A percentile compares a stretch with the other conserved stretches of the same genome.
Evolutionary conservation across 1,140 invertebrate species (phyloP).

Genomic region (Cyphomyrmex costatus): DNA sequence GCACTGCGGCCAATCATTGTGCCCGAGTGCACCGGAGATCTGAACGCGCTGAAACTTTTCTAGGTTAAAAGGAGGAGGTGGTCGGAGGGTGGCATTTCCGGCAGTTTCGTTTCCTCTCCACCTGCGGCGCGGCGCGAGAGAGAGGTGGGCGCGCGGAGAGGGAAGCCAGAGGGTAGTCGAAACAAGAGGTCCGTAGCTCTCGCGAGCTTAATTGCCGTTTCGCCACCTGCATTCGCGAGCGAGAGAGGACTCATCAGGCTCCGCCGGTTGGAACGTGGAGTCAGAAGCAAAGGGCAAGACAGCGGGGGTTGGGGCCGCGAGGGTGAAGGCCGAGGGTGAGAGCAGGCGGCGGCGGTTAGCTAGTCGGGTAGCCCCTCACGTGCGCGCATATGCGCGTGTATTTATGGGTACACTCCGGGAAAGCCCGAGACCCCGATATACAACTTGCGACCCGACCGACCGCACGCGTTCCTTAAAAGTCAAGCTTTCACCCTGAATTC

Average conservation of each 20-base stretch:
- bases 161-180: conserved; percentile 1
- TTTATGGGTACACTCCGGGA: conserved; percentile 49
- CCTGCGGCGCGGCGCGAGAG: background rate
- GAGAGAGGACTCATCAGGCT: conserved; percentile 43
- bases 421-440: conserved; percentile 20
- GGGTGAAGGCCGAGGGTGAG: conserved; percentile 8
- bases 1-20: conserved; percentile 23
- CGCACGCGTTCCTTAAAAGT: conserved; percentile 51
- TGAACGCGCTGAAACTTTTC: conserved; percentile 58
- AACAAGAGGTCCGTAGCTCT: conserved; percentile 43
- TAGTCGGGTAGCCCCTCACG: conserved; percentile 20
- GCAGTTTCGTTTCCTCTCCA: conserved; percentile 63
- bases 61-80: conserved; percentile 36
- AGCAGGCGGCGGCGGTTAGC: conserved; percentile 38
- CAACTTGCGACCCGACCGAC: conserved; percentile 21
- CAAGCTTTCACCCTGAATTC: conserved; percentile 33
- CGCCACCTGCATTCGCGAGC: conserved; percentile 60
- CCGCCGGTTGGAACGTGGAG: background rate
- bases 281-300: conserved; percentile 33
- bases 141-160: no score
- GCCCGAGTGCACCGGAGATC: conserved; percentile 24
- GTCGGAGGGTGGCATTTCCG: conserved; percentile 59
- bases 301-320: background rate
- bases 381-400: conserved; percentile 51
- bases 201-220: conserved; percentile 68